phyloP scores from a whole-genome alignment of 1,140 invertebrate genomes.

The Frieseomelitta varia region DNA sequence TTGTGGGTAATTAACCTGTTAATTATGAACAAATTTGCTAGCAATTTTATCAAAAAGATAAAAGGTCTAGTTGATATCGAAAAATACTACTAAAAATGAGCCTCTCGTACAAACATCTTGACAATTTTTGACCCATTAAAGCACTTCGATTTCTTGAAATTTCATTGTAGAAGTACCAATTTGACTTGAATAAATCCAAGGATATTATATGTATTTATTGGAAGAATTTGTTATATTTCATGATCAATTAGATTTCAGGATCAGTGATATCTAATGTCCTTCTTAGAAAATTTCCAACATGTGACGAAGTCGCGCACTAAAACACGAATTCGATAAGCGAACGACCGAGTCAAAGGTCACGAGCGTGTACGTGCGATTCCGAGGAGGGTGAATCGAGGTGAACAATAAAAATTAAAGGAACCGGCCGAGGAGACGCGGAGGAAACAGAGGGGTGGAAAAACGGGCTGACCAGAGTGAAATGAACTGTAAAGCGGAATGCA shows the following conservation, averaged over 20 bases:
- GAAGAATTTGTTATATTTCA: not conserved
- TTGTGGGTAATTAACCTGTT: too few relatives aligned
- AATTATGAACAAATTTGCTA: too few relatives aligned
- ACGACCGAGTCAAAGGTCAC: not conserved
- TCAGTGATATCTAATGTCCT: too few relatives aligned
- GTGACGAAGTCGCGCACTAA: not conserved
- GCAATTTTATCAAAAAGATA: too few relatives aligned
- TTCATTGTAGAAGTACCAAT: too few relatives aligned
- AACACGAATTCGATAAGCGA: not conserved
- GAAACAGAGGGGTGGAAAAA: slow-evolving; percentile 10
- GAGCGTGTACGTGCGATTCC: not conserved
- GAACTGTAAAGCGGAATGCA: slow-evolving; percentile 78
- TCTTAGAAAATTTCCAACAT: not conserved
- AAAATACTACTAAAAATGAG: too few relatives aligned
- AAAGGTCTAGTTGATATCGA: too few relatives aligned
- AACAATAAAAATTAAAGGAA: slow-evolving; percentile 37
- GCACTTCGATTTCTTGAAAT: too few relatives aligned
- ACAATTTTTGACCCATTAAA: too few relatives aligned
- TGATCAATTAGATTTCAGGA: not conserved
- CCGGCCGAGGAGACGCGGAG: not conserved
- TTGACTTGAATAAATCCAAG: too few relatives aligned
- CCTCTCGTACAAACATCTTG: too few relatives aligned
- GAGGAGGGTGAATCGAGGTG: not conserved
- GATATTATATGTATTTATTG: not conserved
- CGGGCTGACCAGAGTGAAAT: slow-evolving; percentile 63